Conservation (phyloP, 2,797 vertebrate species). For the Spinibarbus caldwelli region DNA sequence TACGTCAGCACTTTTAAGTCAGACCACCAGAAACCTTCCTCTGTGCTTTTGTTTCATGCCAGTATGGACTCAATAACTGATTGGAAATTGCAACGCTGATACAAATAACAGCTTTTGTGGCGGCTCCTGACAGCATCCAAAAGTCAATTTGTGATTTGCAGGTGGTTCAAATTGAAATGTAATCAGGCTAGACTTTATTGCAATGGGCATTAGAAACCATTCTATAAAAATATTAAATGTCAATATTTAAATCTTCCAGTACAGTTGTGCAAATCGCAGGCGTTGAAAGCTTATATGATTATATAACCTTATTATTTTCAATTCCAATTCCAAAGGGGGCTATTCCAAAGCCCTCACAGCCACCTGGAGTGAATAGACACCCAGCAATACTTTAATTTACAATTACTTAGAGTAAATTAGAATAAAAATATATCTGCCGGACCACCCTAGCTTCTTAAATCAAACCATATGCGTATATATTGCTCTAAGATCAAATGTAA, state of each 20-base stretch:
- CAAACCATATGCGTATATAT: conserved; percentile 61
- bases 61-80: conserved; percentile 38
- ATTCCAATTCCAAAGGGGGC: not conserved
- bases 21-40: conserved; percentile 41
- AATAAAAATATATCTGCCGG: conserved; percentile 61
- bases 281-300: conserved; percentile 60
- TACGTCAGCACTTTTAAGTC: conserved; percentile 51
- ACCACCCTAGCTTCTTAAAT: conserved; percentile 62
- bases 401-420: conserved; percentile 68
- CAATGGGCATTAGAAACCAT: conserved; percentile 57
- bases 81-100: conserved; percentile 50
- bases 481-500: conserved; percentile 54
- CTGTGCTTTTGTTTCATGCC: conserved; percentile 8
- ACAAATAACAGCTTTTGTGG: conserved; percentile 49
- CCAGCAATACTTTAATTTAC: conserved; percentile 61
- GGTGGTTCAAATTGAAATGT: conserved; percentile 59
- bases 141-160: conserved; percentile 57
- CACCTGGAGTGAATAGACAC: conserved; percentile 59
- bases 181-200: conserved; percentile 61
- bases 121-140: conserved; percentile 46
- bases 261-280: conserved; percentile 59
- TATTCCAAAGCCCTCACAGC: conserved; percentile 34
- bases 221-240: conserved; percentile 62
- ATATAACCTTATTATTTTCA: conserved; percentile 53
- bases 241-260: conserved; percentile 62